A percentile compares a stretch with the other conserved stretches of the same genome.
Conservation (phyloP, 2,113 vertebrate genomes). For the Tupaia tana region DNA sequence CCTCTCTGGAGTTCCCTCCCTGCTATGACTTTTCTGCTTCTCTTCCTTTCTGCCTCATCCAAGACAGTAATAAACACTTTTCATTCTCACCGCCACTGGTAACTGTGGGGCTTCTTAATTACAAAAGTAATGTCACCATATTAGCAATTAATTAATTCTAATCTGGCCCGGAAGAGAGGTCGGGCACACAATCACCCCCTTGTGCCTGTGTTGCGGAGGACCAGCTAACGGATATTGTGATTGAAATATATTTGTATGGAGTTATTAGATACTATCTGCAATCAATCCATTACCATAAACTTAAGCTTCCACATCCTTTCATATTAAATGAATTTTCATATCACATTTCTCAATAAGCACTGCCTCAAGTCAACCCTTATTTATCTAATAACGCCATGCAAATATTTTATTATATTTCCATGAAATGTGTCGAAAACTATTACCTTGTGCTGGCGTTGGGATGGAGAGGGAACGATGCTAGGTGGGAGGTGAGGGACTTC, state of each 20-base stretch:
- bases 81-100: background rate
- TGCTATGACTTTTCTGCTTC: background rate
- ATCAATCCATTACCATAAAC: conserved; percentile 87
- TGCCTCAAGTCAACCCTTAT: conserved; percentile 88
- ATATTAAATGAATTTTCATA: conserved; percentile 88
- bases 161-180: conserved; percentile 57
- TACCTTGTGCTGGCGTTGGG: conserved; percentile 81
- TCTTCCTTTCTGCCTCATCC: conserved; percentile 45
- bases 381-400: conserved; percentile 89
- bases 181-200: background rate
- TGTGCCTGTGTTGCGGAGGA: conserved; percentile 28
- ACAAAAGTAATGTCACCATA: conserved; percentile 57
- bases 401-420: conserved; percentile 90
- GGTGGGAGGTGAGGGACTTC: background rate
- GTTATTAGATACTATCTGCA: conserved; percentile 84
- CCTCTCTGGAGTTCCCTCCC: background rate
- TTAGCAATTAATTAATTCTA: conserved; percentile 74
- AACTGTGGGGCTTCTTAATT: conserved; percentile 13
- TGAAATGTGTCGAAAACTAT: conserved; percentile 86
- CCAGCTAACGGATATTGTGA: conserved; percentile 39
- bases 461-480: background rate
- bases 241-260: conserved; percentile 80
- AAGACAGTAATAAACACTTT: conserved; percentile 72
- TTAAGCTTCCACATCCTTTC: conserved; percentile 87
- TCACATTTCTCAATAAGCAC: conserved; percentile 88